Evolutionary conservation across 2,113 vertebrate species (phyloP).

Genomic region (Bos javanicus): DNA sequence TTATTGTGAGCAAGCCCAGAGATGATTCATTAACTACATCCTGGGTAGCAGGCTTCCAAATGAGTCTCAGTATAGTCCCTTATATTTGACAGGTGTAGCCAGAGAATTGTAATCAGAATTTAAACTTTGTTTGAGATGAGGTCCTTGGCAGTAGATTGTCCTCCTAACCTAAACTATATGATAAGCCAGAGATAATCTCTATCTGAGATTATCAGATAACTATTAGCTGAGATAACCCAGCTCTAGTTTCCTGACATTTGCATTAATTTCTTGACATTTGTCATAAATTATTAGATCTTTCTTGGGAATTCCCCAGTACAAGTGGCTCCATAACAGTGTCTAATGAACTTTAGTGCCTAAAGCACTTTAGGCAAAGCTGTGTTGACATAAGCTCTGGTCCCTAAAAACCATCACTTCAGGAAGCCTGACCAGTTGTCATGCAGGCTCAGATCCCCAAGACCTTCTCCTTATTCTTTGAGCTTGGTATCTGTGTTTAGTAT

Average conservation of each 20-base stretch:
- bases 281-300: not conserved
- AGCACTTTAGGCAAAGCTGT: not conserved
- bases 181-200: not conserved
- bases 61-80: not conserved
- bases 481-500: not conserved
- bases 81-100: not conserved
- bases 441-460: not conserved
- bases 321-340: not conserved
- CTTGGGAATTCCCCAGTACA: rapidly evolving
- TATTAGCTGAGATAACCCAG: not conserved
- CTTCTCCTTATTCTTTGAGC: not conserved
- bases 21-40: not conserved
- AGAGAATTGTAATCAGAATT: not conserved
- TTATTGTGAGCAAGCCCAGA: not conserved
- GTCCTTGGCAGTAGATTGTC: not conserved
- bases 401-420: not conserved
- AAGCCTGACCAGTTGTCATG: not conserved
- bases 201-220: not conserved
- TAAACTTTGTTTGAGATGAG: not conserved
- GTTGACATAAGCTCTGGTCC: not conserved
- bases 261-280: not conserved
- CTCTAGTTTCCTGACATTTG: not conserved
- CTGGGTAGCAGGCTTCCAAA: not conserved
- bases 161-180: not conserved
- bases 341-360: not conserved